These are phyloP conservation scores for Mylabris sibirica DNA, from an alignment of 2,888 invertebrate genomes.

Conservation along the genomic window DNA sequence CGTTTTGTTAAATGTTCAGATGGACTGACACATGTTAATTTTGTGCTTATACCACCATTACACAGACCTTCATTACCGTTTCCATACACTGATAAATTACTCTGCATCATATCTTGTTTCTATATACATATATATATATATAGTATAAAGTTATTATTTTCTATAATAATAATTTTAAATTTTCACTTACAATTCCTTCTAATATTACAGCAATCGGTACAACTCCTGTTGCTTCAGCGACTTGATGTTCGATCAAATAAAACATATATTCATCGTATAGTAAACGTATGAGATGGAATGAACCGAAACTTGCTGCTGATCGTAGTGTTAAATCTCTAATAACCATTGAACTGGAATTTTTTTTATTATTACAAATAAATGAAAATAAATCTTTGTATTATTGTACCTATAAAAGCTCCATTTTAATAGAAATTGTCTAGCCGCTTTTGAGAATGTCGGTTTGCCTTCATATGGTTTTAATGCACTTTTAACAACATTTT, in stretches of 20 bases:
- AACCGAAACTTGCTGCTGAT: conserved; percentile 98
- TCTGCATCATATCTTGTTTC: conserved; percentile 59
- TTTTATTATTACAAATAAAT: not conserved
- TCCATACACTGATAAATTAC: conserved; percentile 56
- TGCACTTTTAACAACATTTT: conserved; percentile 88
- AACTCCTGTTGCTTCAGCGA: conserved; percentile 87
- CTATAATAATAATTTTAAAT: not conserved
- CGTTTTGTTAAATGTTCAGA: conserved; percentile 57
- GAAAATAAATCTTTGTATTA: not conserved
- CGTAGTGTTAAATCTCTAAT: conserved; percentile 95
- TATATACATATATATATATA: too few relatives aligned
- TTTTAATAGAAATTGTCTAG: conserved; percentile 92
- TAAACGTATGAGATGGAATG: conserved; percentile 96
- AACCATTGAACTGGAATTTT: conserved; percentile 84
- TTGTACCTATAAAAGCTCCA: conserved; percentile 95
- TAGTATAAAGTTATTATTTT: not conserved
- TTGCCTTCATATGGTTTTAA: conserved; percentile 88
- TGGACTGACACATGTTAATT: conserved; percentile 58
- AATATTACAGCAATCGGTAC: conserved; percentile 95
- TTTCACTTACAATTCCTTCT: conserved; percentile 67
- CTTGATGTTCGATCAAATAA: conserved; percentile 96
- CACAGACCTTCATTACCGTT: conserved; percentile 44
- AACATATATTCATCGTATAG: conserved; percentile 99
- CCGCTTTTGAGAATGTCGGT: conserved; percentile 83
- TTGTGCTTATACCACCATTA: conserved; percentile 47